Percentiles rank a stretch among this genome's conserved stretches.
These are phyloP conservation scores for Craniophora ligustri DNA, from an alignment of 2,888 invertebrate genomes.

Conservation along the genomic window DNA sequence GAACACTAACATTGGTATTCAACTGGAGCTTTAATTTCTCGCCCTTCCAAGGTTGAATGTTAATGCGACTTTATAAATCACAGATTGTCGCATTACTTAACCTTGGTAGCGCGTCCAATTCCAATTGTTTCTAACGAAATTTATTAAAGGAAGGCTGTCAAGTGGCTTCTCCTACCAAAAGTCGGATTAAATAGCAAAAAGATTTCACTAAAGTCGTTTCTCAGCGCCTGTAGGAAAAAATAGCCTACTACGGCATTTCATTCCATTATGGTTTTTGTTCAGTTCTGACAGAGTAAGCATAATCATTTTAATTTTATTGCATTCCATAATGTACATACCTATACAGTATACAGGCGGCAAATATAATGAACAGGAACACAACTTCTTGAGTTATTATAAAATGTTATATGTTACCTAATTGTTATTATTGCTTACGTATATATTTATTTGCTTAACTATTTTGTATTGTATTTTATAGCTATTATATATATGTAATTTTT, in stretches of 20 bases:
- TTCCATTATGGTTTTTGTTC: too few species aligned
- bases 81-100: slow-evolving; percentile 42
- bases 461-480: too few species aligned
- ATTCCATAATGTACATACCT: too few species aligned
- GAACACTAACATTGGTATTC: slow-evolving; percentile 23
- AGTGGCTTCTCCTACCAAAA: slow-evolving; percentile 9
- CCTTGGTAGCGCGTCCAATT: slow-evolving; percentile 20
- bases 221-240: neutral
- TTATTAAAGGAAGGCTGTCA: slow-evolving; percentile 12
- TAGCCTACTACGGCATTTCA: slow-evolving; percentile 2
- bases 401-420: too few species aligned
- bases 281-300: too few species aligned
- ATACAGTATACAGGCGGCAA: too few species aligned
- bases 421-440: too few species aligned
- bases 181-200: neutral
- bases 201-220: neutral
- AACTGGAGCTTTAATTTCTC: slow-evolving; percentile 12
- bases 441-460: too few species aligned
- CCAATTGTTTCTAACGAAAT: slow-evolving; percentile 36
- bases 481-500: too few species aligned
- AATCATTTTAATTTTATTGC: too few species aligned
- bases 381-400: too few species aligned
- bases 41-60: slow-evolving; percentile 35
- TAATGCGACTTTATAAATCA: slow-evolving; percentile 40
- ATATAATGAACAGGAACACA: too few species aligned